Evolutionary conservation across 1,140 invertebrate species (phyloP), one percentile per base, ranked within the genome.

Genomic region (Wiebesia pumilae): DNA sequence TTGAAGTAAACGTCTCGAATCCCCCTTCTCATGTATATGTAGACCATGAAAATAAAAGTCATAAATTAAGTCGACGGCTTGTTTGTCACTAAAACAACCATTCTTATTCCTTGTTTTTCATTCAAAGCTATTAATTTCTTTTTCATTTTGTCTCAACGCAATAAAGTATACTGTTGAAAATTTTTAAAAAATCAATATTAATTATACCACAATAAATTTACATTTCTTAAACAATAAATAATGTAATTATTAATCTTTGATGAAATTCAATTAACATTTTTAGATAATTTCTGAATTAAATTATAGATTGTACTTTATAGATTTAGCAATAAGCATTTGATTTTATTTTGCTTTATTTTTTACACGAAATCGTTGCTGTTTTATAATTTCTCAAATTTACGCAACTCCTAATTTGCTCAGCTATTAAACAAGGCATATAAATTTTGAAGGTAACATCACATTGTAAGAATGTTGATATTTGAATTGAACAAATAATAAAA

Each of bases 51-150:
- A 47, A 38, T 19, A 33, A 69, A 81, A 67, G 58, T 21, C 35
- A 67, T 82, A 82, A 82, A 82, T 82, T 71, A 82, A 30, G 16
- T 71, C 65, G 65, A 82, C 81, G 43, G 54, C 81, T 71, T 43
- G 67, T 82, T 82, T 71, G 81, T 82, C 81, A 82, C 81, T 67
- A 71, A 51, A 69, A 33, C 38, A 67, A 71, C 54, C 67, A 71
- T 69, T 65, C 16, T 35, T 10, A 81, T 65, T 81, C 24, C 33
- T 40, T 81, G 2, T 71, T 82, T n/a, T 71, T 51, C 65, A 33
- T 33, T 71, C 65, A n/a, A 21, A 12, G 14, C 38, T 43, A 71
- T 69, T 33, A 54, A 33, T 79, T 43, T n/a, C n/a, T n/a, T 54
- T 67, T 30, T 38, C 54, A 10, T 62, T 80, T 40, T 27, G 12